Evolutionary conservation across 2,888 invertebrate genomes (phyloP).

Genomic region (Disparrhopalites patrizii): DNA sequence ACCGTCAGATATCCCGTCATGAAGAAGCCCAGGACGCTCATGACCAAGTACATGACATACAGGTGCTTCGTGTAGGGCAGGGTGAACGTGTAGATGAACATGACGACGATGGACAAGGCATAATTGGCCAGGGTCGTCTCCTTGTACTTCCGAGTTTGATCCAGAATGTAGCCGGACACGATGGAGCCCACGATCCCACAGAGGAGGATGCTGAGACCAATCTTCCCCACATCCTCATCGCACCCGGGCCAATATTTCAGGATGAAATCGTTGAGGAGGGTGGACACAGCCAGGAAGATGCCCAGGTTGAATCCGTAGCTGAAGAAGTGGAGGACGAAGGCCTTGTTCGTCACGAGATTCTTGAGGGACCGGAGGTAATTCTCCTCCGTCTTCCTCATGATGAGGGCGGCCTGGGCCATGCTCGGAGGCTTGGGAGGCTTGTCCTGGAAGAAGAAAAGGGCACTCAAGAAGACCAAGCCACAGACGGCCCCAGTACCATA

Average conservation of each 20-base stretch:
- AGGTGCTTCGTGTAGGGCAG: conserved; percentile 67
- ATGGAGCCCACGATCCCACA: conserved; percentile 93
- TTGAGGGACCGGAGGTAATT: conserved; percentile 57
- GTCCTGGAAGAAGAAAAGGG: conserved; percentile 71
- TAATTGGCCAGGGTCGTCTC: conserved; percentile 90
- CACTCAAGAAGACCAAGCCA: conserved; percentile 72
- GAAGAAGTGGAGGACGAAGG: conserved; percentile 74
- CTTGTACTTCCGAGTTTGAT: conserved; percentile 90
- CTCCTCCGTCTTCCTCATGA: conserved; percentile 54
- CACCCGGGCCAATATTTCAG: conserved; percentile 52
- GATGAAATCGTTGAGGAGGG: conserved; percentile 52
- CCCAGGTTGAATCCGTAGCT: conserved; percentile 95
- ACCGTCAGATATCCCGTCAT: conserved; percentile 64
- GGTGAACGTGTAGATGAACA: conserved; percentile 89
- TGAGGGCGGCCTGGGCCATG: conserved; percentile 67
- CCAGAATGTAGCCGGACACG: conserved; percentile 80
- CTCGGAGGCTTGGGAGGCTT: conserved; percentile 86
- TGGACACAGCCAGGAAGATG: conserved; percentile 94
- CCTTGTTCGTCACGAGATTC: conserved; percentile 70
- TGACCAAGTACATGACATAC: conserved; percentile 77
- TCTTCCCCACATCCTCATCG: conserved; percentile 77
- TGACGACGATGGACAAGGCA: conserved; percentile 79
- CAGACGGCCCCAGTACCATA: conserved; percentile 79
- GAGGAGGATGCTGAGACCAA: conserved; percentile 80
- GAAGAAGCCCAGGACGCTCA: conserved; percentile 74